phyloP scores from a whole-genome alignment of 2,888 invertebrate genomes.

The Sclerodermus sp. region DNA sequence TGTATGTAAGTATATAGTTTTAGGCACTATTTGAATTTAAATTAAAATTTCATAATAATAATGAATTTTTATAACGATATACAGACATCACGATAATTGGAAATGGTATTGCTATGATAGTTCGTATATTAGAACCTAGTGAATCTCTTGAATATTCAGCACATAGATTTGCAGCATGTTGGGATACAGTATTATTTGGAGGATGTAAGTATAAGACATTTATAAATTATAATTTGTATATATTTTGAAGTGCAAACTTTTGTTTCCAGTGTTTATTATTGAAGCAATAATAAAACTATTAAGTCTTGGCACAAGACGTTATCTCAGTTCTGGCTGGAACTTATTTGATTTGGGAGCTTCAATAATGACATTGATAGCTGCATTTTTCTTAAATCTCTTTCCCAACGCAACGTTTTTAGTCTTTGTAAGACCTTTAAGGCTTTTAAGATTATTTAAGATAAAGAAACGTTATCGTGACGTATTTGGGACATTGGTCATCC shows the following conservation, averaged over 20 bases:
- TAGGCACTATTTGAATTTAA: no score
- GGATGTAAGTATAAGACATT: constrained; percentile 61
- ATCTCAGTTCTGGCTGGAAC: constrained; percentile 84
- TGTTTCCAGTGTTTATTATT: constrained; percentile 71
- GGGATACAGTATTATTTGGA: constrained; percentile 76
- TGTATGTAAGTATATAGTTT: constrained; percentile 66
- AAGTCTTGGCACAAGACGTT: constrained; percentile 71
- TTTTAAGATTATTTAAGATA: constrained; percentile 74
- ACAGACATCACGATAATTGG: constrained; percentile 72
- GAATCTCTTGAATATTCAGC: constrained; percentile 66
- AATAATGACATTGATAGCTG: constrained; percentile 68
- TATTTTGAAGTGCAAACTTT: not conserved
- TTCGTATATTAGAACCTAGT: constrained; percentile 69
- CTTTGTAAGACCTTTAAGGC: constrained; percentile 69
- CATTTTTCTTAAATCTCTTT: constrained; percentile 68
- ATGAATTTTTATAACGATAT: constrained; percentile 10
- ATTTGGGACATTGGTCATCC: constrained; percentile 77
- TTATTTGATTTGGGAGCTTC: constrained; percentile 76
- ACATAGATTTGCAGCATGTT: constrained; percentile 69
- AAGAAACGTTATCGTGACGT: constrained; percentile 83
- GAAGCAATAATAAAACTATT: constrained; percentile 76
- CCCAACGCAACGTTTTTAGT: constrained; percentile 74
- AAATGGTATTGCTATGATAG: constrained; percentile 75
- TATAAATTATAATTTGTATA: not conserved
- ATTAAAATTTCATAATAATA: no score